Evolutionary conservation across 1,140 invertebrate genomes (phyloP).

Genomic region (Bombus superbus): DNA sequence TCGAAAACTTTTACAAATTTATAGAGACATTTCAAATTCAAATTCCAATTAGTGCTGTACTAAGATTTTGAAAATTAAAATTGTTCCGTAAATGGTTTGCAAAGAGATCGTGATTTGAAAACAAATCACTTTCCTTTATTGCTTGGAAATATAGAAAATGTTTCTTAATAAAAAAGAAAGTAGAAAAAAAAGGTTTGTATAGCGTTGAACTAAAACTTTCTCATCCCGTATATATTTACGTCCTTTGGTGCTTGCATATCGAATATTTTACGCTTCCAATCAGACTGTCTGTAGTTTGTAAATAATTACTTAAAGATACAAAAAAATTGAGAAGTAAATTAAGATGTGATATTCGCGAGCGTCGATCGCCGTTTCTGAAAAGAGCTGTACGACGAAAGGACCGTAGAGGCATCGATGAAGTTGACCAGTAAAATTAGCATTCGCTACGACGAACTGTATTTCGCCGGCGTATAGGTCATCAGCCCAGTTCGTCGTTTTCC

Average conservation of each 20-base stretch:
- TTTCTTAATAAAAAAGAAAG: not conserved
- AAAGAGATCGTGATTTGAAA: fast-evolving
- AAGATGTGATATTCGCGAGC: not conserved
- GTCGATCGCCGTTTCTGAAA: not conserved
- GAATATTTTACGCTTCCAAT: not conserved
- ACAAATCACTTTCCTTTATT: not conserved
- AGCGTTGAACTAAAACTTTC: not conserved
- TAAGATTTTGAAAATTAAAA: not conserved
- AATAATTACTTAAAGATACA: not conserved
- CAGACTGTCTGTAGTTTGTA: not conserved
- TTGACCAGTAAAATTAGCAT: slow-evolving; percentile 56
- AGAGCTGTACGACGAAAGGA: slow-evolving; percentile 13
- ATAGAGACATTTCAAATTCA: not conserved
- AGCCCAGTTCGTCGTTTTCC: slow-evolving; percentile 55
- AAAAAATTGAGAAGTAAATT: no score
- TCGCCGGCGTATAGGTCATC: slow-evolving; percentile 44
- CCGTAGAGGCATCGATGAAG: slow-evolving; percentile 46
- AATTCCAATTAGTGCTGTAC: no score
- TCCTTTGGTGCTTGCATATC: not conserved
- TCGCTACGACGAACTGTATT: slow-evolving; percentile 51
- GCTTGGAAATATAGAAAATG: not conserved
- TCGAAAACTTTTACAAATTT: no score
- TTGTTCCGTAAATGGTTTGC: not conserved
- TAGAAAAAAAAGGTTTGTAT: no score
- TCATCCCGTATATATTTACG: not conserved